Evolutionary conservation across 2,797 vertebrate genomes (phyloP), one percentile per base, ranked within the genome.

Genomic region (Tangara arthus): DNA sequence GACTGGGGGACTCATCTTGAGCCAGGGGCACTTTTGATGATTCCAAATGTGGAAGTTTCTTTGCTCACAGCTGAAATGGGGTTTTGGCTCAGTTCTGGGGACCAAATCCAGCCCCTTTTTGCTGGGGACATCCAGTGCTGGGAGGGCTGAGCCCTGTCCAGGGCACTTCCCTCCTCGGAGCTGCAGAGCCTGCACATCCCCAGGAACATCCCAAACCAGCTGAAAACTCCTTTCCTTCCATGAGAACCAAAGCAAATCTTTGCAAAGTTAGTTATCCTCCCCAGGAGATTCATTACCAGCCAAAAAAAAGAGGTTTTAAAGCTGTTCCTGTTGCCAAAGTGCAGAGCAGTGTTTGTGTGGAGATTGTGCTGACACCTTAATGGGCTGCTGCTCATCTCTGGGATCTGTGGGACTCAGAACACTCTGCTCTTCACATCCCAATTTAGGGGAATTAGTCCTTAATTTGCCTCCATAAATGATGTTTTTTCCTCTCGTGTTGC

Each of bases 331-430:
- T 8, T 81, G 85, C 69, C 65, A 88, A 1, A 44, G 64, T 70
- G 63, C 46, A 63, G 81, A 47, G 39, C 10, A 85, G 23, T 80
- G 68, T 60, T 91, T 82, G 53, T 83, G 80, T 60, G 84, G 76
- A 86, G 71, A 2, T 27, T 66, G 55, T 79, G 91, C 81, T 89
- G 91, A 94, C 90, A 94, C 86, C 80, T 92, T 79, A 60, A 92
- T n/a, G 15, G 77, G 52, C 59, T 87, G 49, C 50, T 84, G 50
- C 59, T 91, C 90, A 65, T 93, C 80, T 41, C 57, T 94, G 55
- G 85, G 72, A 60, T 78, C 85, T 83, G 9, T 26, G 6, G 85
- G 70, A 75, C 73, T 84, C 15, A 0, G 73, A 84, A 93, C 73
- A 52, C 75, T 79, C 80, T 82, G 92, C 86, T 90, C 88, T 87